Evolutionary conservation across 2,113 vertebrate species (phyloP), one percentile per base, ranked within the genome.

Genomic region (Amphilophus citrinellus): DNA sequence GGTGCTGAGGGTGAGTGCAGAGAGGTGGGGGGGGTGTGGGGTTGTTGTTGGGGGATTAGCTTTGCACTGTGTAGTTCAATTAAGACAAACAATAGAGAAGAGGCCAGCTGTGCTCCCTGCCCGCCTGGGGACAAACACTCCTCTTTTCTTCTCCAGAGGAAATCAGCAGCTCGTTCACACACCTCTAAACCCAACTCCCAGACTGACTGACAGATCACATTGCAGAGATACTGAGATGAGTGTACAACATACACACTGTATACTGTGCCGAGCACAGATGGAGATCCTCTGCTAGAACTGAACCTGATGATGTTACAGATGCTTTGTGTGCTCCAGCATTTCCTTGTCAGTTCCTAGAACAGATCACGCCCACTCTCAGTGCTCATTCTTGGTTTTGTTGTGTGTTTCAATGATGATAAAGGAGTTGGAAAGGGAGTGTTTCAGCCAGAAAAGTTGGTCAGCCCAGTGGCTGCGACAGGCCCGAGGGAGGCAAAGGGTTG

Each of bases 31-130:
- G 32, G 59, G 85, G 20, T 76, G n/a, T 1, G 39, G 14, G 75
- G 22, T 60, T 27, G 44, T 32, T 71, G 66, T 71, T 71, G 66
- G 66, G 86, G 84, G 90, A 86, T 93, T 91, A 93, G 68, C 86
- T 75, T 73, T 82, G 50, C 42, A 75, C 87, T 88, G 61, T 79
- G 81, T 81, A 75, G 84, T 90, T 93, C 86, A 93, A 91, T 92
- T 91, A 90, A 85, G 77, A 88, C 86, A 83, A 90, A 92, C 92
- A 93, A 93, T 87, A 56, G 84, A 79, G 84, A 56, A 57, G 61
- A 78, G 87, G 62, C 83, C 90, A 91, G 91, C 91, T 94, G 91
- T 90, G 89, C 88, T 88, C 84, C 60, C 76, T 5, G 79, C 66
- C 61, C 27, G 37, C 77, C 85, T 32, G 3, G 79, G 42, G 84